These are phyloP conservation scores for Tympanuchus pallidicinctus DNA, from an alignment of 2,113 vertebrate species.

Conservation along the genomic window DNA sequence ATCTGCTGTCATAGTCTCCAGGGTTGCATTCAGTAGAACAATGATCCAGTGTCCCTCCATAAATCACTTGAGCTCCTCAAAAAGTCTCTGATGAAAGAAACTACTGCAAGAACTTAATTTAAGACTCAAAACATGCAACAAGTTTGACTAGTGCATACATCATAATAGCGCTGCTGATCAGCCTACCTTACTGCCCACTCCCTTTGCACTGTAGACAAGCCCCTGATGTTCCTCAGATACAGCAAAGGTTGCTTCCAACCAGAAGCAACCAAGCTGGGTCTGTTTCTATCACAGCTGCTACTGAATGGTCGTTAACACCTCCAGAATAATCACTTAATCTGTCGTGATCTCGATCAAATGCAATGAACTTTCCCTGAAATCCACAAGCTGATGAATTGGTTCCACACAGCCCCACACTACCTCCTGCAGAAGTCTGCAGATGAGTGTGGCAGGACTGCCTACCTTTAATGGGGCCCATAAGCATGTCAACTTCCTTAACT, in stretches of 20 bases:
- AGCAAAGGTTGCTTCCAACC: background rate
- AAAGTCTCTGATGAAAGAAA: background rate
- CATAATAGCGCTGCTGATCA: no score
- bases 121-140: no score
- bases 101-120: background rate
- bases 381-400: background rate
- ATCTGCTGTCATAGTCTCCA: background rate
- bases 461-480: background rate
- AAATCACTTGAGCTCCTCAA: background rate
- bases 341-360: background rate
- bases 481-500: rapidly evolving
- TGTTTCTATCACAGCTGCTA: no score
- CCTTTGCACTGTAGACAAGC: background rate
- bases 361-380: background rate
- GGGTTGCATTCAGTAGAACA: background rate
- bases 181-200: background rate
- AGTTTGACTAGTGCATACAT: background rate
- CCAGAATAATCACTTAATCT: background rate
- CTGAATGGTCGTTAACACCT: background rate
- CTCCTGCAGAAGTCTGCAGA: background rate
- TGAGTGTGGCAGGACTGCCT: no score
- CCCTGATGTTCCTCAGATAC: background rate
- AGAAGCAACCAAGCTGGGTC: background rate
- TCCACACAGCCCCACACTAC: background rate
- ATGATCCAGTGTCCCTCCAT: background rate